Evolutionary conservation across 2,113 vertebrate species (phyloP).

Genomic region (Uria lomvia): DNA sequence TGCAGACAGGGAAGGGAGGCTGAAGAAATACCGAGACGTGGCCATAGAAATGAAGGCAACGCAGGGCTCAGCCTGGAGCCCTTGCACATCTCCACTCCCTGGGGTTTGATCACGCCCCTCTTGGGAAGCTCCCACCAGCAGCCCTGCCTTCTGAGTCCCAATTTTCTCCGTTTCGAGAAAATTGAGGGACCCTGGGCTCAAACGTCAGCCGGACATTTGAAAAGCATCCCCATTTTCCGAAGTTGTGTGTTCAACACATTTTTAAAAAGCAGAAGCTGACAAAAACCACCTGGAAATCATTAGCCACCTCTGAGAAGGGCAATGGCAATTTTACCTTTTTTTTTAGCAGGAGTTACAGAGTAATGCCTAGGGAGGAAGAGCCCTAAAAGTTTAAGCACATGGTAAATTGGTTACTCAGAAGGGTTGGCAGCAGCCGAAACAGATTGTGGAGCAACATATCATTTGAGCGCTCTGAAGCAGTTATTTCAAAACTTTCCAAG

Average conservation of each 20-base stretch:
- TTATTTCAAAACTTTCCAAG: conserved; percentile 21
- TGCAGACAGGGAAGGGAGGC: background rate
- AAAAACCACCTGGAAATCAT: background rate
- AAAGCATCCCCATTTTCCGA: background rate
- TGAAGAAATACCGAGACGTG: background rate
- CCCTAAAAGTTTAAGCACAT: background rate
- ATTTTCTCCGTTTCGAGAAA: fast-evolving
- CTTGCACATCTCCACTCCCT: background rate
- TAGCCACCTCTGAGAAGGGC: background rate
- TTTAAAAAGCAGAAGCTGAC: background rate
- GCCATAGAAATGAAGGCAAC: background rate
- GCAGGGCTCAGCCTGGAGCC: background rate
- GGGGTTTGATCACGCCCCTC: background rate
- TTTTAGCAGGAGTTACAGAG: background rate
- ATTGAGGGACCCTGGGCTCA: background rate
- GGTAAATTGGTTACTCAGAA: background rate
- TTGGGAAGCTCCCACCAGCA: background rate
- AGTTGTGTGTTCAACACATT: background rate
- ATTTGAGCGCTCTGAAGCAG: background rate
- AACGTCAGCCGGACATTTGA: background rate
- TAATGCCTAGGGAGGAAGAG: background rate
- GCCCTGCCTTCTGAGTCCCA: background rate
- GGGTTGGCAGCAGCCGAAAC: background rate
- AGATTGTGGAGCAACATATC: background rate
- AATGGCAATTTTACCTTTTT: background rate